phyloP scores from a whole-genome alignment of 2,113 vertebrate genomes.

The Loxodonta africana region DNA sequence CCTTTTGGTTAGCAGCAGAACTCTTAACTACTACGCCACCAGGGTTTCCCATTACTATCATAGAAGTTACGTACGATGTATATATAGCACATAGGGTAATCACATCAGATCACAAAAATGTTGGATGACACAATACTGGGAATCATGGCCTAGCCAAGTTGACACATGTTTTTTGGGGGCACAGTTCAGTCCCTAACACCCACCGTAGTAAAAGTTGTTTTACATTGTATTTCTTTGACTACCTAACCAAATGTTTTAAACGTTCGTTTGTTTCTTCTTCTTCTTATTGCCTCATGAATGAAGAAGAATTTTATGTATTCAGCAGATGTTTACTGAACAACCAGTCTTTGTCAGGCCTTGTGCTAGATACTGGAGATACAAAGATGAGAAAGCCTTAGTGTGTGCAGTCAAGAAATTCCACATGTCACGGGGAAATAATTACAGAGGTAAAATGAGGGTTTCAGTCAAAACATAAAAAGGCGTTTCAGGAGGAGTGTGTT shows the following conservation, averaged over 20 bases:
- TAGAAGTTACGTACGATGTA: too few species aligned
- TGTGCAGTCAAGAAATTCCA: background rate
- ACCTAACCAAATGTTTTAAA: background rate
- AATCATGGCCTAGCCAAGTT: too few species aligned
- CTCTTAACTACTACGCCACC: too few species aligned
- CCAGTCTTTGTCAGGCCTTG: background rate
- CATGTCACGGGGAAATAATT: background rate
- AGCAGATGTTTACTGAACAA: background rate
- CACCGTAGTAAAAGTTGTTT: background rate
- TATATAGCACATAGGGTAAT: too few species aligned
- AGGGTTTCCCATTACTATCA: too few species aligned
- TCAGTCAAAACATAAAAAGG: background rate
- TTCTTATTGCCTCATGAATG: background rate
- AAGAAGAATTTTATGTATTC: conserved; percentile 22
- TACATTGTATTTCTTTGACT: background rate
- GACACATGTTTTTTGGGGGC: too few species aligned
- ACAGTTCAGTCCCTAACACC: too few species aligned
- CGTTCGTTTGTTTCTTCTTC: background rate
- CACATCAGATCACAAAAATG: too few species aligned
- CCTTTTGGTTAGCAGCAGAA: too few species aligned
- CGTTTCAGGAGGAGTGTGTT: background rate
- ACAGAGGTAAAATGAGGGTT: background rate
- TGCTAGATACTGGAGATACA: background rate
- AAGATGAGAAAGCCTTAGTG: background rate
- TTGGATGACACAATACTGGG: too few species aligned